A percentile compares a stretch with the other conserved stretches of the same genome.
Conservation (phyloP, 2,888 invertebrate genomes). For the Petrophora chlorosata region DNA sequence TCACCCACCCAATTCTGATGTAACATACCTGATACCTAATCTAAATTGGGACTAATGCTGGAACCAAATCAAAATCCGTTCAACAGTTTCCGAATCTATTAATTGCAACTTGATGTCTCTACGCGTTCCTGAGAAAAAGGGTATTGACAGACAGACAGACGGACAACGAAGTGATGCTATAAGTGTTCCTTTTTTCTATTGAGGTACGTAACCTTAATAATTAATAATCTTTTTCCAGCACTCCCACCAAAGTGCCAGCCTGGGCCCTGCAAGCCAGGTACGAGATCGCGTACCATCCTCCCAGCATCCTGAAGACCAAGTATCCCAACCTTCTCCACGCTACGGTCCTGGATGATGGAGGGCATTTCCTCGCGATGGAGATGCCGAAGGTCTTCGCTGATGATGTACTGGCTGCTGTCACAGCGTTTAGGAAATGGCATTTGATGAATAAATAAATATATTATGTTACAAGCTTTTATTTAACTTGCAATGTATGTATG, state of each 20-base stretch:
- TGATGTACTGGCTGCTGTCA: slow-evolving; percentile 77
- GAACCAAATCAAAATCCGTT: no score
- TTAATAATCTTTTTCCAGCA: slow-evolving; percentile 57
- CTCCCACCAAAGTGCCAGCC: slow-evolving; percentile 85
- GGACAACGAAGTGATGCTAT: no score
- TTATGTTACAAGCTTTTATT: not conserved
- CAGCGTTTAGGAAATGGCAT: slow-evolving; percentile 34
- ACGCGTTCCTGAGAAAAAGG: no score
- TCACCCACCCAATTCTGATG: no score
- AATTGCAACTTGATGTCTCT: no score
- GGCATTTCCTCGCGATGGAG: slow-evolving; percentile 93
- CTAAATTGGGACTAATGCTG: no score
- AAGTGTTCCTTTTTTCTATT: no score
- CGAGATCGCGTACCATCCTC: slow-evolving; percentile 84
- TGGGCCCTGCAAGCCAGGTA: slow-evolving; percentile 87
- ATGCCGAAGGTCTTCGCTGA: slow-evolving; percentile 85
- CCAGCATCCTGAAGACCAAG: slow-evolving; percentile 79
- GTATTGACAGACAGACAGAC: no score
- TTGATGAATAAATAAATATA: not conserved
- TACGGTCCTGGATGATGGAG: slow-evolving; percentile 85
- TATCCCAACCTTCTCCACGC: slow-evolving; percentile 86
- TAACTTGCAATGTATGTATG: no score
- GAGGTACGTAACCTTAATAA: no score
- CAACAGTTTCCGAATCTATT: no score
- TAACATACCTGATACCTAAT: no score